A percentile compares a stretch with the other conserved stretches of the same genome.
phyloP scores from a whole-genome alignment of 2,797 vertebrate genomes.

The Lagocephalus sceleratus region DNA sequence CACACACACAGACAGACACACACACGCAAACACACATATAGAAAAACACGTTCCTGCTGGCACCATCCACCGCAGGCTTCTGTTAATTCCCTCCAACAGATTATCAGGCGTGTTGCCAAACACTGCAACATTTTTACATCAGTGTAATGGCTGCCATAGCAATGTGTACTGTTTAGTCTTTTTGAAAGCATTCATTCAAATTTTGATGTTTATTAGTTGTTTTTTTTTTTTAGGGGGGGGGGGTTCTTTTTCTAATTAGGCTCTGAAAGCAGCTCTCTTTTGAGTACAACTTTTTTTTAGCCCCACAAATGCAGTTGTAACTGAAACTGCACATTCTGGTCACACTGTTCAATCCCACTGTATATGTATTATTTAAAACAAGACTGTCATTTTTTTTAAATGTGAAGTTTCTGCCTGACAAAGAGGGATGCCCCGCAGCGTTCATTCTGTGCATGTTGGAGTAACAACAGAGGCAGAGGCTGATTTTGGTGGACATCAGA shows the following conservation, averaged over 20 bases:
- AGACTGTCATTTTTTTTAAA: conserved; percentile 31
- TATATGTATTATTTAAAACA: conserved; percentile 3
- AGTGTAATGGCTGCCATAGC: conserved; percentile 11
- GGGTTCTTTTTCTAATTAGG: no score
- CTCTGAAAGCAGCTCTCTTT: no score
- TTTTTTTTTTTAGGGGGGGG: background rate
- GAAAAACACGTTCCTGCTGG: conserved; percentile 40
- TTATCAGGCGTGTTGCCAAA: conserved; percentile 55
- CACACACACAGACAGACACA: conserved; percentile 31
- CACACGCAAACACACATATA: conserved; percentile 22
- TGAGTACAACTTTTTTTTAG: no score
- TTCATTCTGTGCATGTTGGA: conserved; percentile 20
- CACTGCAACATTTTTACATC: conserved; percentile 58
- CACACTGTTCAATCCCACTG: no score
- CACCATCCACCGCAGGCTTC: conserved; percentile 40
- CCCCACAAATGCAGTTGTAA: no score
- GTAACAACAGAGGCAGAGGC: conserved; percentile 31
- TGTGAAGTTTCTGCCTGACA: conserved; percentile 25
- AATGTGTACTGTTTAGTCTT: background rate
- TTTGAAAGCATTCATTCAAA: background rate
- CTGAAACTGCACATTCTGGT: no score
- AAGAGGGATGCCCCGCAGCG: conserved; percentile 16
- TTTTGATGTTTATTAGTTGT: conserved; percentile 1
- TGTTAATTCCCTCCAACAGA: conserved; percentile 58
- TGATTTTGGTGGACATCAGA: conserved; percentile 41